A percentile compares a stretch with the other conserved stretches of the same genome.
phyloP scores from a whole-genome alignment of 2,797 vertebrate species.

The Euthynnus affinis region DNA sequence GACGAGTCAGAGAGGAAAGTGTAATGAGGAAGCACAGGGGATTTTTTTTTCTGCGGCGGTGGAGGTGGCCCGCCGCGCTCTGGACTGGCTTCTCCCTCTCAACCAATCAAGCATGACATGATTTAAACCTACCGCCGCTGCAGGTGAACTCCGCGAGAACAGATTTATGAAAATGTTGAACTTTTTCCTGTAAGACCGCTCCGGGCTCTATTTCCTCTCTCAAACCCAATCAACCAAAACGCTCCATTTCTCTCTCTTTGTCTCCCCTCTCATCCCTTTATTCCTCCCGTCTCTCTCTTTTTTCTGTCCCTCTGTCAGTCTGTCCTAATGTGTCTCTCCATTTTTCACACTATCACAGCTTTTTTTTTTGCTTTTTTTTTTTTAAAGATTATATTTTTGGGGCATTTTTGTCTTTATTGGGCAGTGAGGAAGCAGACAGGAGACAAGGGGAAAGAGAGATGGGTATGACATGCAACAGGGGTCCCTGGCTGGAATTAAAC shows the following conservation, averaged over 20 bases:
- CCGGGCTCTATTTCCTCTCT: conserved; percentile 63
- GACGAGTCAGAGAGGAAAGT: conserved; percentile 54
- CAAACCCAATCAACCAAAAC: conserved; percentile 69
- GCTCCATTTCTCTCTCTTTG: conserved; percentile 47
- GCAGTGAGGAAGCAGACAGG: no score
- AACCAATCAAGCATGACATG: conserved; percentile 59
- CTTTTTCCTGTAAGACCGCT: conserved; percentile 58
- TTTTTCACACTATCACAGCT: conserved; percentile 46
- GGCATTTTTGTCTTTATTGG: no score
- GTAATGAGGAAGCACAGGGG: conserved; percentile 70
- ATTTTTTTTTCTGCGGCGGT: conserved; percentile 7
- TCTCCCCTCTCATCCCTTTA: conserved; percentile 34
- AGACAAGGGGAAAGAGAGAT: no score
- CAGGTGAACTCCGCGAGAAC: conserved; percentile 56
- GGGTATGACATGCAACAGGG: no score
- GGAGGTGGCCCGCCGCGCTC: conserved; percentile 31
- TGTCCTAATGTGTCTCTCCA: conserved; percentile 17
- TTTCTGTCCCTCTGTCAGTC: conserved; percentile 3
- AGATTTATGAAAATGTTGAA: conserved; percentile 74
- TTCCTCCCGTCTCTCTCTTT: neutral
- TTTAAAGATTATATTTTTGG: no score
- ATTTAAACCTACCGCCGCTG: conserved; percentile 56
- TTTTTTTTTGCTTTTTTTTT: conserved; percentile 22
- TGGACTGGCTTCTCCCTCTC: conserved; percentile 51
- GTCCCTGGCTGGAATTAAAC: no score